phyloP scores from a whole-genome alignment of 2,113 vertebrate genomes.

The Cyanocitta stelleri region DNA sequence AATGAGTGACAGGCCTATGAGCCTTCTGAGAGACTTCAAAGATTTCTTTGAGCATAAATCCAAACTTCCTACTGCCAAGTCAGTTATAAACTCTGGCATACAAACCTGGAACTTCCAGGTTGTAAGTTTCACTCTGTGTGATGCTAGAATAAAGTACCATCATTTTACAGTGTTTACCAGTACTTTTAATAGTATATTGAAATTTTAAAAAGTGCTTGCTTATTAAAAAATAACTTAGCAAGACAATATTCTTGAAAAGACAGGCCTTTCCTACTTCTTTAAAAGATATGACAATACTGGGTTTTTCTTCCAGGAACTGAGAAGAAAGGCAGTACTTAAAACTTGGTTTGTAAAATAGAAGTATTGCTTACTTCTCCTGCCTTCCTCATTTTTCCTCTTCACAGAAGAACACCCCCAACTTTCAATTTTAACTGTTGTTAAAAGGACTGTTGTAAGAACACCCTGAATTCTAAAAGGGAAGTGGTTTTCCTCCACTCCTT shows the following conservation, averaged over 20 bases:
- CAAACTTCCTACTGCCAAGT: not conserved
- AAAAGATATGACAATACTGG: not conserved
- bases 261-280: not conserved
- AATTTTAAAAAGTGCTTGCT: not conserved
- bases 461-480: not conserved
- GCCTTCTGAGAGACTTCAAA: not conserved
- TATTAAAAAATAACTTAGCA: not conserved
- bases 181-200: not conserved
- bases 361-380: not conserved
- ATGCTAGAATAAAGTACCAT: not conserved
- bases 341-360: not conserved
- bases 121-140: not conserved
- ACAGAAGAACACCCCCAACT: not conserved
- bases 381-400: not conserved
- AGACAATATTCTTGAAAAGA: not conserved
- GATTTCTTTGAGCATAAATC: not conserved
- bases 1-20: not conserved
- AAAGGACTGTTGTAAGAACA: not conserved
- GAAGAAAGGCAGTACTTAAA: not conserved
- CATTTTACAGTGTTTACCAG: not conserved
- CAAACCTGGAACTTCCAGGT: not conserved
- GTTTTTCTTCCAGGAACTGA: not conserved
- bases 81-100: not conserved
- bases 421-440: not conserved
- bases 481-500: not conserved